Evolutionary conservation across 2,797 vertebrate genomes (phyloP).

Genomic region (Rhadinocentrus ornatus): DNA sequence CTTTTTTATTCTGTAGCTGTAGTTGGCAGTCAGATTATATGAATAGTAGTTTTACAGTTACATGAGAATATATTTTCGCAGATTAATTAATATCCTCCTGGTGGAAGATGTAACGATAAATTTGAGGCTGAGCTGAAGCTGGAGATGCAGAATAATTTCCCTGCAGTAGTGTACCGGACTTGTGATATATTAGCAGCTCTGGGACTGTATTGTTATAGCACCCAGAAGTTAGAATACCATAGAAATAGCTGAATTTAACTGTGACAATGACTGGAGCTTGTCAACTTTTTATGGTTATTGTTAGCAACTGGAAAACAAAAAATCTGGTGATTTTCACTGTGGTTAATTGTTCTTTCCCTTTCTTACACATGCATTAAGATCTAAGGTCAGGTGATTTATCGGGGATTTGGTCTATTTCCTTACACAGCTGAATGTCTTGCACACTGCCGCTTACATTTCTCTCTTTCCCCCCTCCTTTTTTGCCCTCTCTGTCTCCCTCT

Average conservation of each 20-base stretch:
- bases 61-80: background rate
- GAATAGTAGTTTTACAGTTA: background rate
- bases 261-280: background rate
- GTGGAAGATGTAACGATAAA: background rate
- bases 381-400: constrained; percentile 10
- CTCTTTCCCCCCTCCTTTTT: constrained; percentile 2
- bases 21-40: background rate
- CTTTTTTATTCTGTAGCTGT: background rate
- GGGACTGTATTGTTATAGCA: background rate
- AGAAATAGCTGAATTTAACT: background rate
- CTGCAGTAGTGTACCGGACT: background rate
- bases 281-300: background rate
- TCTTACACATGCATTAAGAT: background rate
- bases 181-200: background rate
- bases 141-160: background rate
- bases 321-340: background rate
- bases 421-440: constrained; percentile 12
- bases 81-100: background rate
- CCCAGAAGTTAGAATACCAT: background rate
- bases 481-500: constrained; percentile 71
- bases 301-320: background rate
- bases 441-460: background rate
- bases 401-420: constrained; percentile 1
- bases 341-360: background rate
- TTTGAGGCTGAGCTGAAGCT: background rate